Evolutionary conservation across 92 coral and sea anemone species (phyloP).

Genomic region (Phymanthus crucifer): DNA sequence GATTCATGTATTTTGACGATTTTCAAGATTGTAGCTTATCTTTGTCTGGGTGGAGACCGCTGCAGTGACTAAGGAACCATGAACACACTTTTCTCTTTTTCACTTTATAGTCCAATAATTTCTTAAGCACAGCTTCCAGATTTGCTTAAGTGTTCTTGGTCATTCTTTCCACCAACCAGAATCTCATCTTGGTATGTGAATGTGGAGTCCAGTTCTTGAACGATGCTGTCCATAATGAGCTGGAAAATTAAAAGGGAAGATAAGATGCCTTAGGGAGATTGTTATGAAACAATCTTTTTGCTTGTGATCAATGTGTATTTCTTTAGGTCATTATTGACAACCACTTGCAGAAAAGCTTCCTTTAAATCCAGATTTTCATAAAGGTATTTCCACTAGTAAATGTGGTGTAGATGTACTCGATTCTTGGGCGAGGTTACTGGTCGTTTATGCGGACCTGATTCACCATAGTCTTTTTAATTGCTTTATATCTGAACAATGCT

Average conservation of each 20-base stretch:
- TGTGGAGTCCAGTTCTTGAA: slow-evolving; percentile 15
- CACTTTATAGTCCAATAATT: neutral
- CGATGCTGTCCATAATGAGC: slow-evolving; percentile 20
- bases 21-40: slow-evolving; percentile 17
- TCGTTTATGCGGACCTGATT: slow-evolving; percentile 17
- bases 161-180: slow-evolving; percentile 22
- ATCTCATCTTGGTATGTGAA: slow-evolving; percentile 35
- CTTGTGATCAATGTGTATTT: too few species aligned
- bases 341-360: too few species aligned
- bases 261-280: too few species aligned
- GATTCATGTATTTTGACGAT: too few species aligned
- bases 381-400: slow-evolving; percentile 34
- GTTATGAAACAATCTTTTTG: too few species aligned
- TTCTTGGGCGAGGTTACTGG: slow-evolving; percentile 32
- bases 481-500: too few species aligned
- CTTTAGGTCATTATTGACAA: too few species aligned
- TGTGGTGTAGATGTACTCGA: slow-evolving; percentile 38
- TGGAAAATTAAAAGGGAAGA: slow-evolving; percentile 25
- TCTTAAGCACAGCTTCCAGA: slow-evolving; percentile 23
- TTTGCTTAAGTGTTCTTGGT: slow-evolving; percentile 14
- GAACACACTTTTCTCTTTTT: slow-evolving; percentile 3
- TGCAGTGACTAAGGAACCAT: slow-evolving; percentile 8
- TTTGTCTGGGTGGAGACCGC: slow-evolving; percentile 1
- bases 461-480: slow-evolving; percentile 37
- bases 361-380: too few species aligned